Base-by-base conservation (phyloP, 2,888 invertebrate species). In the Mythimna pallens region DNA sequence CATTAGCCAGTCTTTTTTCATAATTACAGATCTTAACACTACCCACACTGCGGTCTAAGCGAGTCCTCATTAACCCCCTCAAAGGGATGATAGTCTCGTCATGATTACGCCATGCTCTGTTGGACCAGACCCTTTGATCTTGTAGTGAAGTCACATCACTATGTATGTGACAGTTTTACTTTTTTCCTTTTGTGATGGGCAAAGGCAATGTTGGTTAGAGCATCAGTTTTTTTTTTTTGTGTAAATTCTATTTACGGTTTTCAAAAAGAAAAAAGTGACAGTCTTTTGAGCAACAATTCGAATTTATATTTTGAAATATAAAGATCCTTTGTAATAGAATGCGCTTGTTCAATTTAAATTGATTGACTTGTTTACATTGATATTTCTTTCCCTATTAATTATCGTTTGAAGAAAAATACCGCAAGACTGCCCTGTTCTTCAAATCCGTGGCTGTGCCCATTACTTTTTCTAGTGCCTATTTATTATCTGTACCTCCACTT, bases 51-150 rank as follows among this genome's bases (percentile, higher is more conserved):
- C 36, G 43, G 30, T 47, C 50, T 73, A 61, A 62, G 57, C 76
- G 47, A 65, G 70, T 50, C 70, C 59, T 81, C 81, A 70, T 81
- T 78, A 78, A 50, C 43, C 66, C 50, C 69, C 52, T 76, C 71
- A 81, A 81, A 79, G 81, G 58, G 25, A 54, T 58, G 67, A 63
- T 55, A 70, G 73, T 70, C 62, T 30, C n/a, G 36, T 61, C 70
- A 62, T 50, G 70, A 80, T 74, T 65, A 55, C 43, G 70, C 12
- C 61, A 76, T 63, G 81, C 79, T 54, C 67, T 61, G 81, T 62
- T 54, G 62, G 58, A 34, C 73, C 30, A 9, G 14, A 12, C 43
- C 67, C 80, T 80, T 80, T 80, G 80, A 80, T 80, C 67, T 68
- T 65, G 25, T 68, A 71, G 65, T 65, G 64, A 66, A 70, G 59